Base-by-base conservation (phyloP, 2,113 vertebrate genomes). In the Protobothrops mucrosquamatus region DNA sequence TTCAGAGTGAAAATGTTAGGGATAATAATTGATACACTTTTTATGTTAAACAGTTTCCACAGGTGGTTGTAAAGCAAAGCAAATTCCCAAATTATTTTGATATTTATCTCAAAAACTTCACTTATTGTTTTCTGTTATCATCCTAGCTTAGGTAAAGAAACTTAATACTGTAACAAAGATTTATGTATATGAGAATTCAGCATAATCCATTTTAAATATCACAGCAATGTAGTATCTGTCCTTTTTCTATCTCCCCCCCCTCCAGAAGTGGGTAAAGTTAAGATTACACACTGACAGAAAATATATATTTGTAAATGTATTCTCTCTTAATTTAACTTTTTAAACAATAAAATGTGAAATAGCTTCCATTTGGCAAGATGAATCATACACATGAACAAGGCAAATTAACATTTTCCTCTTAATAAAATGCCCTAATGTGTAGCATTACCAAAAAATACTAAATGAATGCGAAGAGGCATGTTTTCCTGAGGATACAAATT, bases 201-300 rank as follows among this genome's bases (percentile, higher is more conserved):
- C 3, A 39, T 3, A 95, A 57, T 89, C 95, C 95, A 94, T 95
- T 97, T 96, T 93, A 93, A 96, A 94, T 88, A 90, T 55, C 89
- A 90, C 74, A 55, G 34, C 29, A 95, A 91, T 94, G 95, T 94
- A 64, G 85, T 95, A 94, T 64, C 46, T 23, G 4, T 81, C 69
- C 18, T 10, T 81, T 34, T 81, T 34, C 14, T n/a, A 14, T 93
- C 94, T 94, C 93, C 91, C 95, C 94, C 93, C 89, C 88, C 74
- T 93, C 61, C 46, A 52, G 61, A 88, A 96, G 94, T 95, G 93
- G 88, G 95, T 95, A 89, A 95, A 87, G 91, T 96, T 96, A 96
- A 96, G 96, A 94, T 89, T 94, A 94, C 93, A 96, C n/a, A 87
- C 93, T 93, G 94, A 96, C 93, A 96, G 94, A 92, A 14, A 94